A percentile compares a stretch with the other conserved stretches of the same genome.
Conservation (phyloP, 2,888 invertebrate genomes). For the Aquatica leii region DNA sequence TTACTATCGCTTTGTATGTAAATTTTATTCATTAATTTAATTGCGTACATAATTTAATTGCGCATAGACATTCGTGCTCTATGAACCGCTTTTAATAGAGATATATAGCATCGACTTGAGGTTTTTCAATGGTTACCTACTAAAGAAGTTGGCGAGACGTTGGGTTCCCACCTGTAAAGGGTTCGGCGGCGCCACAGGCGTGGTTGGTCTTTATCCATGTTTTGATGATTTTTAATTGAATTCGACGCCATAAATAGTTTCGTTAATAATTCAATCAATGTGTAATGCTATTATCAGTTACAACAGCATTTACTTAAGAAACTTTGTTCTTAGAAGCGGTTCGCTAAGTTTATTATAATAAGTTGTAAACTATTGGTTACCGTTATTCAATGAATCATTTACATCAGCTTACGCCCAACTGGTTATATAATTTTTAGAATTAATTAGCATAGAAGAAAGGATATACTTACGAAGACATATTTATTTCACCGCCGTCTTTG, state of each 20-base stretch:
- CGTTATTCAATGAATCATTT: conserved; percentile 9
- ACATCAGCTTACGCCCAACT: not conserved
- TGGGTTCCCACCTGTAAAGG: conserved; percentile 56
- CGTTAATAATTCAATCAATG: conserved; percentile 31
- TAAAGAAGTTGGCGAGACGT: conserved; percentile 39
- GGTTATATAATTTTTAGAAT: conserved; percentile 3
- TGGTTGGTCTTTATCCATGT: conserved; percentile 50
- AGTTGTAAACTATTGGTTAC: conserved; percentile 16
- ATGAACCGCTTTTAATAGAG: conserved; percentile 8
- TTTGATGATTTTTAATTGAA: conserved; percentile 49
- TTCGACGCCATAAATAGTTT: conserved; percentile 45
- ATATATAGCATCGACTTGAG: conserved; percentile 12
- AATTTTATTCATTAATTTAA: conserved; percentile 5
- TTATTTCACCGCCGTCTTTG: too few species aligned
- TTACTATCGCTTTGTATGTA: conserved; percentile 11
- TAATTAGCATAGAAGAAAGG: too few species aligned
- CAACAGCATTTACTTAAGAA: conserved; percentile 18
- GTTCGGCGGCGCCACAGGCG: conserved; percentile 58
- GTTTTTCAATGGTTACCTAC: conserved; percentile 18
- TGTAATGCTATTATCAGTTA: conserved; percentile 20
- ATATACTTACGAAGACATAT: too few species aligned
- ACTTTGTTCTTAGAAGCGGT: conserved; percentile 24
- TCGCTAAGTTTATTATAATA: conserved; percentile 3
- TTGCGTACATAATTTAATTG: conserved; percentile 8
- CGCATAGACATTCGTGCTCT: not conserved